A percentile compares a stretch with the other conserved stretches of the same genome.
Conservation (phyloP, 2,797 vertebrate genomes). For the Scolopax rusticola region DNA sequence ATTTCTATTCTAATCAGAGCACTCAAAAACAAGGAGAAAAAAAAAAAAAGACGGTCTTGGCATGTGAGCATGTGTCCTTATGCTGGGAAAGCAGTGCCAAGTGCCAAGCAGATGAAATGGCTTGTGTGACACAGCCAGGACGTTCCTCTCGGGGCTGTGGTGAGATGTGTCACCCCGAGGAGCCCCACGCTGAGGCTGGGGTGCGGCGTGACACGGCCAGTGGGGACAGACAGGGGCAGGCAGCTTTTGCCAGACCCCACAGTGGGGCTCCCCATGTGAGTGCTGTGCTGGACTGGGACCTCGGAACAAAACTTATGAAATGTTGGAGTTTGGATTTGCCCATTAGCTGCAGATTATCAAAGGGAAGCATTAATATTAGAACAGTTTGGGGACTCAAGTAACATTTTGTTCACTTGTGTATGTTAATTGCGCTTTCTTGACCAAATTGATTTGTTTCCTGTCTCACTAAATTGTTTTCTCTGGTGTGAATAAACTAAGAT, state of each 20-base stretch:
- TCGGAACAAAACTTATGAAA: not conserved
- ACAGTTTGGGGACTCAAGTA: not conserved
- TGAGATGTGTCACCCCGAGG: not conserved
- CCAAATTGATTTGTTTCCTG: not conserved
- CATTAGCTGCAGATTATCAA: not conserved
- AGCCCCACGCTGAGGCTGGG: too few species aligned
- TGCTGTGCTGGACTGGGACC: not conserved
- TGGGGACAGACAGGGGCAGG: not conserved
- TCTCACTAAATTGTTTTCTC: not conserved
- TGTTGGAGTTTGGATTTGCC: not conserved
- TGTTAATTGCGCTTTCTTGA: not conserved
- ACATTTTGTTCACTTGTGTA: not conserved
- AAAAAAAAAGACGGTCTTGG: not conserved
- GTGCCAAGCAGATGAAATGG: conserved; percentile 37
- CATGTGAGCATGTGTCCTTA: not conserved
- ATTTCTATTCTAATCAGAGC: conserved; percentile 40
- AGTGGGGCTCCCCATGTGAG: not conserved
- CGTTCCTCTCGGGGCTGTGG: conserved; percentile 21
- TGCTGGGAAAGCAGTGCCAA: conserved; percentile 31
- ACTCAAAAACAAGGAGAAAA: not conserved
- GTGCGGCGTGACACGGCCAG: accelerated
- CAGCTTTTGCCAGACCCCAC: not conserved
- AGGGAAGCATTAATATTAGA: not conserved
- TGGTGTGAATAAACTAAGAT: not conserved
- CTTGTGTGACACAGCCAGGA: conserved; percentile 46